Percentiles rank a stretch among this genome's conserved stretches.
phyloP scores from a whole-genome alignment of 2,113 vertebrate species.

The Glareola pratincola region DNA sequence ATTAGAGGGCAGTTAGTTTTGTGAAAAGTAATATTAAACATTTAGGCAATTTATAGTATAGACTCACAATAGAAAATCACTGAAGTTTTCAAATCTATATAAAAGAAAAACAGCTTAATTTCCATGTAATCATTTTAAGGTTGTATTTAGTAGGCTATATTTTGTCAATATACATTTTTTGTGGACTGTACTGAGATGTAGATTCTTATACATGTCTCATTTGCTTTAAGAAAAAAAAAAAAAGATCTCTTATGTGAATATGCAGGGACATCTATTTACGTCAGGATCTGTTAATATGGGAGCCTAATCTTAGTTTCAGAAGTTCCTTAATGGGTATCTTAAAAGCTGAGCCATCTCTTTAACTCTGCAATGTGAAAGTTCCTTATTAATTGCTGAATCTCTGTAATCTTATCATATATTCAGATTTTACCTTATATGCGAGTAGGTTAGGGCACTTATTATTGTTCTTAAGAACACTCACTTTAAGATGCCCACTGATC shows the following conservation, averaged over 20 bases:
- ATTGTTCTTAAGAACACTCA: not conserved
- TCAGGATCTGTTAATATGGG: not conserved
- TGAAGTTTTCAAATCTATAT: not conserved
- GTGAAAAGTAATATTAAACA: not conserved
- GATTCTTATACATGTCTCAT: not conserved
- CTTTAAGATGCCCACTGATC: not conserved
- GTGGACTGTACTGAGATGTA: not conserved
- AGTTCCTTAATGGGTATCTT: not conserved
- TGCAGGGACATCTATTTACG: fast-evolving
- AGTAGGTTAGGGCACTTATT: not conserved
- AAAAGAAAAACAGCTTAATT: not conserved
- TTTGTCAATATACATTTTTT: not conserved
- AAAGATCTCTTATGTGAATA: not conserved
- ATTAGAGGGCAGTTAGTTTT: not conserved
- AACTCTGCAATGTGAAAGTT: not conserved
- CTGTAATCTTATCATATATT: not conserved
- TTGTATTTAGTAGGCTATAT: not conserved
- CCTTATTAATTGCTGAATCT: not conserved
- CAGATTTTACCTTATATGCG: not conserved
- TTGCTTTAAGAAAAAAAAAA: not conserved
- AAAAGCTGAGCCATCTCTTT: not conserved
- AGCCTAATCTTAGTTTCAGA: not conserved
- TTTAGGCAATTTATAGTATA: not conserved
- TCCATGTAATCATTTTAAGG: not conserved
- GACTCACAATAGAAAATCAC: not conserved